Conservation (phyloP, 2,888 invertebrate species). For the Chrysolina americana region DNA sequence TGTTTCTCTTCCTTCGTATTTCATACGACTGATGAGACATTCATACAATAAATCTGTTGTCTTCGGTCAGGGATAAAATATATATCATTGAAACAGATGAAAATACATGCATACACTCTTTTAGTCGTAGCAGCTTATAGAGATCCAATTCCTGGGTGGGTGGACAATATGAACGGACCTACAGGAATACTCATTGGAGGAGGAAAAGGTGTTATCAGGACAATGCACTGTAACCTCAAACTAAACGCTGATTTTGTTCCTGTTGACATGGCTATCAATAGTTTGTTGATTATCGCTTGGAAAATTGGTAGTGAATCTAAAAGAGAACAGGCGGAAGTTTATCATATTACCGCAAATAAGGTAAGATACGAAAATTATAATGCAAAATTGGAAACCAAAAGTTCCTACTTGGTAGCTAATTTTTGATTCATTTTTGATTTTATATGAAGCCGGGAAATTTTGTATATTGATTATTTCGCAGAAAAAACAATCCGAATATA, state of each 20-base stretch:
- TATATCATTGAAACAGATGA: not conserved
- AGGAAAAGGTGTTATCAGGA: conserved; percentile 88
- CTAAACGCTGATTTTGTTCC: conserved; percentile 81
- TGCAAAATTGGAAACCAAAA: too few species aligned
- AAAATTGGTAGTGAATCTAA: conserved; percentile 69
- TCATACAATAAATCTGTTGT: too few species aligned
- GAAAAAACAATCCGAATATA: too few species aligned
- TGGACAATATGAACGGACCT: conserved; percentile 92
- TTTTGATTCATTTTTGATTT: not conserved
- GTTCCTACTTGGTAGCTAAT: too few species aligned
- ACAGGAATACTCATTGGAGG: conserved; percentile 87
- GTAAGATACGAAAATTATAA: conserved; percentile 51
- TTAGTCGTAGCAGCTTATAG: conserved; percentile 84
- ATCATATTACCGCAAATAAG: conserved; percentile 62
- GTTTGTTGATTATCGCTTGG: conserved; percentile 83
- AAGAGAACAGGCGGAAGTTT: conserved; percentile 59
- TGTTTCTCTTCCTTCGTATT: too few species aligned
- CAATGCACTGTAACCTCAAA: conserved; percentile 82
- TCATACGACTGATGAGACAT: too few species aligned
- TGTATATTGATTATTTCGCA: too few species aligned
- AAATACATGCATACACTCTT: conserved; percentile 51
- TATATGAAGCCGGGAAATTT: not conserved
- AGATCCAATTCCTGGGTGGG: conserved; percentile 90
- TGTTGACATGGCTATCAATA: conserved; percentile 86
- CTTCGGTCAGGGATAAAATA: too few species aligned